These are phyloP conservation scores for Morpho helenor DNA, from an alignment of 2,888 invertebrate species.

Conservation along the genomic window DNA sequence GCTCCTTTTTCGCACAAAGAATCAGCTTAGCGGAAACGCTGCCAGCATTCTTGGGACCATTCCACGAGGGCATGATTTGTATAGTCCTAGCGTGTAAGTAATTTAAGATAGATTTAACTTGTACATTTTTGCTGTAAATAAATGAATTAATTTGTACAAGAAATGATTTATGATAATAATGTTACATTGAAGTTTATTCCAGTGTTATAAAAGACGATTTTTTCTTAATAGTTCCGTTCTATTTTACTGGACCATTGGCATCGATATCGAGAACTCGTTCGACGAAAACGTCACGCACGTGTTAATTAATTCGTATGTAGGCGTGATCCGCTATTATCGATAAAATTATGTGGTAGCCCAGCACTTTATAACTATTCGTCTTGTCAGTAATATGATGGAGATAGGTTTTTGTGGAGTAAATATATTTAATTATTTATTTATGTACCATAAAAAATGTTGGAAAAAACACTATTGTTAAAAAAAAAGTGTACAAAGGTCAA, in stretches of 20 bases:
- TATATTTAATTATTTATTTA: background rate
- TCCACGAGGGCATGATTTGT: too few relatives aligned
- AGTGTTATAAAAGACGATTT: conserved; percentile 59
- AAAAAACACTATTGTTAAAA: too few relatives aligned
- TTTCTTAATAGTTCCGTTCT: conserved; percentile 62
- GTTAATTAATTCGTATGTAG: conserved; percentile 75
- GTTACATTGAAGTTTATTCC: conserved; percentile 64
- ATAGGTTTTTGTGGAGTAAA: conserved; percentile 7
- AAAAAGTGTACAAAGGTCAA: too few relatives aligned
- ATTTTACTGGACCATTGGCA: conserved; percentile 63
- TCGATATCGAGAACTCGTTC: conserved; percentile 63
- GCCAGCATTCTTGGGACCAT: too few relatives aligned
- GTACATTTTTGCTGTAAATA: too few relatives aligned
- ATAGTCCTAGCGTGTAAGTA: too few relatives aligned
- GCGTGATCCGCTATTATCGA: conserved; percentile 69
- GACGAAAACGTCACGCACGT: conserved; percentile 53
- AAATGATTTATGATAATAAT: conserved; percentile 36
- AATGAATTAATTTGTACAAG: too few relatives aligned
- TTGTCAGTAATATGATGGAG: conserved; percentile 42
- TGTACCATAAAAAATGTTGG: too few relatives aligned
- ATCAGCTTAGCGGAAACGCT: too few relatives aligned
- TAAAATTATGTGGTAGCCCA: conserved; percentile 71
- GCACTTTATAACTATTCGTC: conserved; percentile 64
- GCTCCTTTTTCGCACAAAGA: too few relatives aligned
- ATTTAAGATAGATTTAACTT: too few relatives aligned